Base-by-base conservation (phyloP, 1,140 invertebrate genomes). In the Schlechtendalia chinensis region DNA sequence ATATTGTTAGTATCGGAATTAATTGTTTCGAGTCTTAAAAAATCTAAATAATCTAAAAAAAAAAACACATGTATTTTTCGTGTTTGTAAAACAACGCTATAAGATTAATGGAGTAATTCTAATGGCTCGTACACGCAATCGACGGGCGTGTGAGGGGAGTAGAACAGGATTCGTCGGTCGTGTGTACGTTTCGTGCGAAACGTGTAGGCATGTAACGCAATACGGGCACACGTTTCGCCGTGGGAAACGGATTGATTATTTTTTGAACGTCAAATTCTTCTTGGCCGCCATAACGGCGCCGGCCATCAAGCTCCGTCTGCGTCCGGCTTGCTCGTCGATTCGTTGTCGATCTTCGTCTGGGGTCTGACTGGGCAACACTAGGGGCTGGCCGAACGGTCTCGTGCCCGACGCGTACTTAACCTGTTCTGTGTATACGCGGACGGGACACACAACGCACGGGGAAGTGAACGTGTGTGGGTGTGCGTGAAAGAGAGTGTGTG, bases 341-440 rank as follows among this genome's bases (percentile, higher is more conserved):
- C 8, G 67, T 22, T 45, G 54, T 22, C 27, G 83, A 81, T 89
- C 88, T 84, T 88, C 89, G 82, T 89, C 88, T 84, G 89, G 89
- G 83, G 87, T 86, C 82, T 87, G 84, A 27, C 59, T 82, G 61
- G 83, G 53, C 29, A 72, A 82, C 86, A 90, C 89, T 84, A 93
- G 85, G 50, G 91, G 92, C 84, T 92, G 91, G 83, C 91, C 91
- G 85, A 93, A 93, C 54, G 91, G 91, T 85, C 92, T 89, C 82
- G 89, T 91, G 82, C 89, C 90, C 72, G 89, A 88, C 84, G 88
- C 86, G 84, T 89, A 84, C 79, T 82, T 83, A 54, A 83, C 63
- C 72, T 83, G 81, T 82, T 84, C 84, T 82, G 56, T 39, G 54
- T 77, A 59, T 29, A 56, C 74, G 74, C 56, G 56, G 56, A 77